Conservation (phyloP, 2,888 invertebrate species). For the Phytoseiulus persimilis region DNA sequence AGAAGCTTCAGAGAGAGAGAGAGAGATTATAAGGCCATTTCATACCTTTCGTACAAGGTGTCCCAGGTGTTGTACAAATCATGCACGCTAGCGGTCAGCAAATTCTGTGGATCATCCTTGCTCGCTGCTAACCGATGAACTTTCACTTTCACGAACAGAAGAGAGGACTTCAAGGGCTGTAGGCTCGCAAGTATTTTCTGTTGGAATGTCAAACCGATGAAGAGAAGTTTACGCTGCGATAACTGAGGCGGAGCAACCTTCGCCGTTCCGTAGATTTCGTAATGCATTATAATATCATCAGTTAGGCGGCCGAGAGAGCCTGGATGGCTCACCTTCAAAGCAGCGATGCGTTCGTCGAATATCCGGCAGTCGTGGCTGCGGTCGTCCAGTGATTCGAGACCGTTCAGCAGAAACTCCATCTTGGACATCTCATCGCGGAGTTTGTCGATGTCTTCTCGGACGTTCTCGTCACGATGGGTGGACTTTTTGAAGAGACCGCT, state of each 20-base stretch:
- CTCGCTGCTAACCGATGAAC: conserved; percentile 53
- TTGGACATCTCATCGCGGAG: conserved; percentile 28
- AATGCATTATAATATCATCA: background rate
- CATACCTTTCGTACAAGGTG: conserved; percentile 62
- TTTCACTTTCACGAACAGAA: conserved; percentile 59
- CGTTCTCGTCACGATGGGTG: background rate
- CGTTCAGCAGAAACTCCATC: conserved; percentile 12
- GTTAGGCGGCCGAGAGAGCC: background rate
- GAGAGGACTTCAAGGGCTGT: conserved; percentile 54
- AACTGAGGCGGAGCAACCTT: background rate
- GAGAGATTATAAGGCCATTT: conserved; percentile 41
- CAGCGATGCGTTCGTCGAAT: conserved; percentile 28
- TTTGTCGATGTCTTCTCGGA: conserved; percentile 30
- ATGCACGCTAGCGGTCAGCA: conserved; percentile 61
- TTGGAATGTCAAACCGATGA: background rate
- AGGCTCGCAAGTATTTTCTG: conserved; percentile 60
- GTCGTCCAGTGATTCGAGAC: conserved; percentile 28
- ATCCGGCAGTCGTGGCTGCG: background rate
- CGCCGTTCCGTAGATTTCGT: background rate
- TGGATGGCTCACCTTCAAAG: conserved; percentile 39
- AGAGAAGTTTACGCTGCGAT: background rate
- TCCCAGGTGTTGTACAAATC: conserved; percentile 64
- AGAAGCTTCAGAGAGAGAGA: conserved; percentile 42
- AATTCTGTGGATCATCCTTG: conserved; percentile 50
- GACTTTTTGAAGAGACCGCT: background rate